These are phyloP conservation scores for Scarus forsteni DNA, from an alignment of 2,797 vertebrate species.

Conservation along the genomic window DNA sequence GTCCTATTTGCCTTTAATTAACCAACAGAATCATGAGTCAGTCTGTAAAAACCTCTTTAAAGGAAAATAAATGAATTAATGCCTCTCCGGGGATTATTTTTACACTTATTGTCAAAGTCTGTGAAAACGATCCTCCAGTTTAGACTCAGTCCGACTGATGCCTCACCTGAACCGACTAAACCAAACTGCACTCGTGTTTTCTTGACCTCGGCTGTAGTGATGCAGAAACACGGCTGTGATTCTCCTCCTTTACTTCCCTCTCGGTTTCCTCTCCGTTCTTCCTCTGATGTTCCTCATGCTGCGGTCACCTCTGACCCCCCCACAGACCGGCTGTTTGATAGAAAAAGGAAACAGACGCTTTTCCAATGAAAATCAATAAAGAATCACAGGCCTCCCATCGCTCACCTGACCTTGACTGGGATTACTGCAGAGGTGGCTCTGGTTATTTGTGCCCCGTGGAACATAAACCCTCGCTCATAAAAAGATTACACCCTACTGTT, in stretches of 20 bases:
- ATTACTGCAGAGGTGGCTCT: neutral
- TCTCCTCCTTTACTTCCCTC: neutral
- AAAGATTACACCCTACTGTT: neutral
- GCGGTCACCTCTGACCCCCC: constrained; percentile 6
- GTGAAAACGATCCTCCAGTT: too few species aligned
- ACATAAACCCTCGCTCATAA: neutral
- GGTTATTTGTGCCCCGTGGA: neutral
- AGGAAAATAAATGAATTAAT: too few species aligned
- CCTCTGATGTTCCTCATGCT: neutral
- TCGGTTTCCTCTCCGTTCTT: neutral
- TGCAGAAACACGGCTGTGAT: neutral
- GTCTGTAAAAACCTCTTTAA: too few species aligned
- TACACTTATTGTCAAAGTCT: too few species aligned
- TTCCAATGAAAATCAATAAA: constrained; percentile 30
- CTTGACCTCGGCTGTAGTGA: too few species aligned
- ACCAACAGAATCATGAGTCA: too few species aligned
- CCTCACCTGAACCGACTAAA: too few species aligned
- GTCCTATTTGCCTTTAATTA: too few species aligned
- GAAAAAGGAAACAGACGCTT: constrained; percentile 4
- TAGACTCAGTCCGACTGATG: too few species aligned
- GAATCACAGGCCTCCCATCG: constrained; percentile 9
- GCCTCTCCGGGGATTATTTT: too few species aligned
- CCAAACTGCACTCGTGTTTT: too few species aligned
- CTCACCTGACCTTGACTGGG: constrained; percentile 24
- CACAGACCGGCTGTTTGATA: neutral